These are phyloP conservation scores for Hermatobates lingyangjiaoensis DNA, from an alignment of 1,140 invertebrate species.

Conservation along the genomic window DNA sequence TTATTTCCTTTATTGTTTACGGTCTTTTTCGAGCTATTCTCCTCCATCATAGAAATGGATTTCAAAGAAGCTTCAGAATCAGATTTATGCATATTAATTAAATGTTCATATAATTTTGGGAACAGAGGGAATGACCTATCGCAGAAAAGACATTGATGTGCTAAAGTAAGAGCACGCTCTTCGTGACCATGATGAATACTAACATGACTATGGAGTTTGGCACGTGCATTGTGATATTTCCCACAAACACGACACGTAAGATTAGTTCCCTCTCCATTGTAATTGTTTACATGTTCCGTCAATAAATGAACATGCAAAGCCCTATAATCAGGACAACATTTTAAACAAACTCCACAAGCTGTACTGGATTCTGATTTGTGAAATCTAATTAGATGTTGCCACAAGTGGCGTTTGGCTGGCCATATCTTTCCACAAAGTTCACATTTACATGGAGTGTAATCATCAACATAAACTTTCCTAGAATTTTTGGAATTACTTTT, in stretches of 20 bases:
- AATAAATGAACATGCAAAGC: slow-evolving; percentile 32
- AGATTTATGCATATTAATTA: slow-evolving; percentile 20
- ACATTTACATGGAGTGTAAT: slow-evolving; percentile 21
- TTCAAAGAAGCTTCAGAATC: background rate
- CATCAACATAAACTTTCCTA: slow-evolving; percentile 14
- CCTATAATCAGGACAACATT: slow-evolving; percentile 31
- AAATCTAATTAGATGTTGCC: slow-evolving; percentile 40
- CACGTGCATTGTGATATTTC: slow-evolving; percentile 36
- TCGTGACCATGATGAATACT: slow-evolving; percentile 33
- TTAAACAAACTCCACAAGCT: slow-evolving; percentile 37
- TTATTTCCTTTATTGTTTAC: slow-evolving; percentile 9
- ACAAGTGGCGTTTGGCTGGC: slow-evolving; percentile 38
- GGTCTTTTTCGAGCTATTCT: too few species aligned
- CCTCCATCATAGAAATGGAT: background rate
- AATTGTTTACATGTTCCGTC: slow-evolving; percentile 26
- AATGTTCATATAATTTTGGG: slow-evolving; percentile 22
- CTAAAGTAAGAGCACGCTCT: slow-evolving; percentile 18
- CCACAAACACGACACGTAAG: slow-evolving; percentile 39
- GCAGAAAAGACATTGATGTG: slow-evolving; percentile 20
- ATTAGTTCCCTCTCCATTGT: slow-evolving; percentile 33
- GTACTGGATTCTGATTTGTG: slow-evolving; percentile 34
- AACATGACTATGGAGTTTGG: slow-evolving; percentile 34
- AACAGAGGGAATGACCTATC: slow-evolving; percentile 21
- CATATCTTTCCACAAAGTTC: slow-evolving; percentile 38
- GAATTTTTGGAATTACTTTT: too few species aligned